These are phyloP conservation scores for Microhierax caerulescens DNA, from an alignment of 2,797 vertebrate genomes.

Conservation along the genomic window DNA sequence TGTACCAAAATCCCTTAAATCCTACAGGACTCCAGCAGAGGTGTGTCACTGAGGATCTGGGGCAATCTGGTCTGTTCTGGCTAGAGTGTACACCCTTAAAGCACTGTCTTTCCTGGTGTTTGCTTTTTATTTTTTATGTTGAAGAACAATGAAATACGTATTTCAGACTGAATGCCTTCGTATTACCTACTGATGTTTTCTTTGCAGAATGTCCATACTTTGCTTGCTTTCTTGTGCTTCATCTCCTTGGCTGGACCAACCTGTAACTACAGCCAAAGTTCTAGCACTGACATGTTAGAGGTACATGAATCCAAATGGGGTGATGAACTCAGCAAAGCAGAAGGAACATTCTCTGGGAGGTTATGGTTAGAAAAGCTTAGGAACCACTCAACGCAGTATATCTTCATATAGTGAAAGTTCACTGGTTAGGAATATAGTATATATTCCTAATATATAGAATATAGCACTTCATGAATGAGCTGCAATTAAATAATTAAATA, in stretches of 20 bases:
- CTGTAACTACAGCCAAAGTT: neutral
- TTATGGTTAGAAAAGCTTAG: neutral
- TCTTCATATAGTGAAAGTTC: neutral
- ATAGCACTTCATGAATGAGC: neutral
- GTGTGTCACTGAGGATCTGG: neutral
- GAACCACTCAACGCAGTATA: neutral
- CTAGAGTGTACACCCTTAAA: neutral
- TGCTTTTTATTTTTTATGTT: neutral
- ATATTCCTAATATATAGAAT: too few relatives aligned
- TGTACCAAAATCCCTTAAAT: neutral
- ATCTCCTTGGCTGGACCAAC: neutral
- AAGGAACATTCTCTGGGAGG: neutral
- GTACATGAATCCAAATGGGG: neutral
- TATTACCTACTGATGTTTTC: neutral
- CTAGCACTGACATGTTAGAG: neutral
- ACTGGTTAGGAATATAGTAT: neutral
- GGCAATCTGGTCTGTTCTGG: neutral
- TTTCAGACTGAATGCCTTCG: neutral
- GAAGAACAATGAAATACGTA: neutral
- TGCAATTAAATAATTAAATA: neutral
- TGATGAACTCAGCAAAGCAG: neutral
- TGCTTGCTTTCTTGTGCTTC: neutral
- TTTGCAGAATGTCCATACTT: neutral
- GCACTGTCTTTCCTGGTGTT: neutral
- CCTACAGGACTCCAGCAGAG: neutral